Base-by-base conservation (phyloP, 2,113 vertebrate species). In the Oostethus manadensis region DNA sequence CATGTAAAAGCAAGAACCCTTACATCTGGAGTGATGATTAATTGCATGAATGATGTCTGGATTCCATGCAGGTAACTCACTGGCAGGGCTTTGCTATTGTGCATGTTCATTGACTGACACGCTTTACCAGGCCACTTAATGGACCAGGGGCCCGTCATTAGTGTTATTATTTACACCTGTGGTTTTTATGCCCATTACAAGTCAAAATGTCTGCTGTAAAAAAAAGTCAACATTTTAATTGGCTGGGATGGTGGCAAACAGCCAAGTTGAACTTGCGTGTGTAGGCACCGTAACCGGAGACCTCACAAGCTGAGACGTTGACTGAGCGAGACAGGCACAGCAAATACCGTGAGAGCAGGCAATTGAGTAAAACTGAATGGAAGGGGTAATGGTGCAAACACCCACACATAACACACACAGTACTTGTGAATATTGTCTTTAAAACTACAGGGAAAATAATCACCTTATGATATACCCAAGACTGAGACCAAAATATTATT, bases 261-360 rank as follows among this genome's bases (percentile, higher is more conserved):
- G 51, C 51, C 51, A 54, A 54, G 17, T 35, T 18, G 51, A 53
- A 53, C 29, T 53, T 18, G 51, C 51, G 17, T 13, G 8, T n/a
- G 10, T 11, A 13, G 51, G 51, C 29, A 54, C 17, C 9, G 51
- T 54, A 54, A 54, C 51, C 17, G 16, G 51, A 54, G 51, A 35
- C 51, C 51, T 54, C 51, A 54, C 51, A 54, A 54, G 51, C 51
- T 54, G 51, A 54, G 51, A 54, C 5, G 51, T 54, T 54, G 51
- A 54, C 51, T 2, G 51, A 54, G 51, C 51, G 29, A 54, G 51
- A 54, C 51, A 29, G 49, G 29, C 48, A 50, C 49, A 54, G 29
- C 17, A 35, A 54, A 54, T 54, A 35, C 29, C 51, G 51, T 33
- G 51, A 54, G 51, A 54, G 51, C 51, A 54, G n/a, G 51, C 51